Conservation (phyloP, 2,797 vertebrate species). For the Sarcoramphus papa region DNA sequence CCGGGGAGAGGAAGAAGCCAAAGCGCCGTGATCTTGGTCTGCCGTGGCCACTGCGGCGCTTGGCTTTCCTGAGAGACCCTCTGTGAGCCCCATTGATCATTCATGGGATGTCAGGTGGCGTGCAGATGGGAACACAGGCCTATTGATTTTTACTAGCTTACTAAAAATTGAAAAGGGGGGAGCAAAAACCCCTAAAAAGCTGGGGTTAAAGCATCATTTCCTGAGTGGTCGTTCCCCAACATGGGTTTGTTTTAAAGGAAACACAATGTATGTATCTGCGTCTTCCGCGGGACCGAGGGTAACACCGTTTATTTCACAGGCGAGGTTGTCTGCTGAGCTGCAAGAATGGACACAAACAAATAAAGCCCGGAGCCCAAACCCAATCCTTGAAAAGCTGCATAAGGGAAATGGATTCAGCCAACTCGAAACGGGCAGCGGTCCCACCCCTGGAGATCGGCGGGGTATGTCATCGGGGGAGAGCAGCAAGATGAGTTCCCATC, state of each 20-base stretch:
- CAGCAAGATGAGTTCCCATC: neutral
- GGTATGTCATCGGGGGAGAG: neutral
- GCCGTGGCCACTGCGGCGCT: neutral
- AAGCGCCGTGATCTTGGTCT: neutral
- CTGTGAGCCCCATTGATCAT: neutral
- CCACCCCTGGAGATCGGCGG: neutral
- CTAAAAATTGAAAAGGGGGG: slow-evolving; percentile 41
- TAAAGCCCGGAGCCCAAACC: neutral
- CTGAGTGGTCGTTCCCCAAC: slow-evolving; percentile 10
- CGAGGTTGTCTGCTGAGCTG: neutral
- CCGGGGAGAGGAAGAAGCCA: neutral
- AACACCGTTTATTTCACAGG: neutral
- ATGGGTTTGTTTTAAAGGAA: neutral
- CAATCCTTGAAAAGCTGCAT: rapidly evolving
- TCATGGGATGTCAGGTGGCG: neutral
- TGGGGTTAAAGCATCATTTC: slow-evolving; percentile 14
- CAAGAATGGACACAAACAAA: rapidly evolving
- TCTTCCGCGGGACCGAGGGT: neutral
- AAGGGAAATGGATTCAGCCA: neutral
- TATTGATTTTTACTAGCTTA: neutral
- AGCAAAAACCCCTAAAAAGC: slow-evolving; percentile 2
- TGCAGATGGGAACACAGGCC: neutral
- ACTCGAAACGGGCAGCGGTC: neutral
- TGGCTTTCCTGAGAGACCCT: neutral
- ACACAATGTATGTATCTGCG: neutral